A percentile compares a stretch with the other conserved stretches of the same genome.
Conservation (phyloP, 2,797 vertebrate genomes). For the Tenualosa ilisha region DNA sequence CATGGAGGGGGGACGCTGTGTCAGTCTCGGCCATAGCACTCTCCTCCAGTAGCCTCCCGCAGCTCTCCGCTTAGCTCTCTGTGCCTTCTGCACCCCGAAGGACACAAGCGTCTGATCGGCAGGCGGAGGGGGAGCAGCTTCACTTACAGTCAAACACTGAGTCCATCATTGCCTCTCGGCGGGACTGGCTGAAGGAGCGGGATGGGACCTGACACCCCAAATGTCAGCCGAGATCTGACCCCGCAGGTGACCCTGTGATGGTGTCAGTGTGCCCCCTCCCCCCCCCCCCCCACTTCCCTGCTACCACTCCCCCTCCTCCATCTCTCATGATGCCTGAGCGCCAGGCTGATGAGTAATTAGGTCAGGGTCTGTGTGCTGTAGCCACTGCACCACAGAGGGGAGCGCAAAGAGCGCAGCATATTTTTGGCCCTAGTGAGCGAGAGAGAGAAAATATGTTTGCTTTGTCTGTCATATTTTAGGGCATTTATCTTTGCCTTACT, state of each 20-base stretch:
- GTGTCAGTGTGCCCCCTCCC: background rate
- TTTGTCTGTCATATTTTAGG: background rate
- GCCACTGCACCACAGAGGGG: background rate
- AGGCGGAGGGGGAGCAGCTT: background rate
- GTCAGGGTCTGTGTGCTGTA: background rate
- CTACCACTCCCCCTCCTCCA: background rate
- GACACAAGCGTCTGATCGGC: background rate
- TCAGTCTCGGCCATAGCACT: background rate
- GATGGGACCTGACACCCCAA: background rate
- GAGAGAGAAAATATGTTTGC: constrained; percentile 3
- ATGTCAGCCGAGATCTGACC: background rate
- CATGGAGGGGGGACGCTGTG: background rate
- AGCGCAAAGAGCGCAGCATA: background rate
- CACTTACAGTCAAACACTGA: background rate
- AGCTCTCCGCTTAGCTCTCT: background rate
- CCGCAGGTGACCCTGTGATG: background rate
- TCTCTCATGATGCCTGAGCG: background rate
- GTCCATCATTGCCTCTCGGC: background rate
- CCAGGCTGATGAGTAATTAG: background rate
- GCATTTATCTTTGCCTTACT: background rate
- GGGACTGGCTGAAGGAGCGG: background rate
- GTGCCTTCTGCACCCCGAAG: background rate
- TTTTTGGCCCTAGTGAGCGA: background rate
- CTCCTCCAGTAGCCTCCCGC: background rate
- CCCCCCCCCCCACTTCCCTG: background rate